These are phyloP conservation scores for Crambe crambe DNA, from an alignment of 37 sponge, comb jelly and placozoan genomes.

Conservation along the genomic window DNA sequence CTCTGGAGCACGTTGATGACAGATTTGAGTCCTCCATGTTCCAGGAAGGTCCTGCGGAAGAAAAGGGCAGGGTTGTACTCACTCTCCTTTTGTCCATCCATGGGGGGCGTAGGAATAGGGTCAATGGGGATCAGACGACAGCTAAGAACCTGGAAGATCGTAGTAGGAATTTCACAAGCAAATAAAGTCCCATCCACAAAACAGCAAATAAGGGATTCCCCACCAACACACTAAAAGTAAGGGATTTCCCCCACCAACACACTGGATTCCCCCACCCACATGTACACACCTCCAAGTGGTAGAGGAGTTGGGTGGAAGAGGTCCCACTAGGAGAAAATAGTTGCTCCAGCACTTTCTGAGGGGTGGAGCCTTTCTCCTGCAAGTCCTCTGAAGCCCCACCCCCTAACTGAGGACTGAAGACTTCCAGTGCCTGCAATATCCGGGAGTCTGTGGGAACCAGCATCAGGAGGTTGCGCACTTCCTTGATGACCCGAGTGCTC, in stretches of 20 bases:
- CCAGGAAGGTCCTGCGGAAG: constrained; percentile 70
- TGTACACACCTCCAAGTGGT: constrained; percentile 75
- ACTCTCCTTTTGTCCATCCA: not conserved
- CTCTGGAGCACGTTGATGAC: constrained; percentile 72
- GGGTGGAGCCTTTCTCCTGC: constrained; percentile 15
- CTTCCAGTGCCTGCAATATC: constrained; percentile 40
- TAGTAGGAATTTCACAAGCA: no score
- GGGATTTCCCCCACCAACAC: not conserved
- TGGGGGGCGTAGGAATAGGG: not conserved
- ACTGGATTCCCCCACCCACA: not conserved
- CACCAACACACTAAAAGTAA: no score
- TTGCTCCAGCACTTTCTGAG: constrained; percentile 41
- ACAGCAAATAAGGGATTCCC: no score
- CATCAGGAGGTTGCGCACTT: constrained; percentile 65
- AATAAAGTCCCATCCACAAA: no score
- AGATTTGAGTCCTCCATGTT: constrained; percentile 67
- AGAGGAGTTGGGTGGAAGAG: constrained; percentile 65
- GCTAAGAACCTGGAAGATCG: constrained; percentile 68
- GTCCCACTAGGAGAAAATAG: constrained; percentile 38
- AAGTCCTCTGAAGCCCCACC: constrained; percentile 46
- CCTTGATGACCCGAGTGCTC: constrained; percentile 23
- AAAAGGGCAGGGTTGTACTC: constrained; percentile 22
- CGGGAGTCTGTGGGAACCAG: constrained; percentile 71
- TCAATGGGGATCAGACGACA: constrained; percentile 63
- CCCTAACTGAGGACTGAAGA: constrained; percentile 12